phyloP scores from a whole-genome alignment of 2,113 vertebrate genomes.

The Axis porcinus region DNA sequence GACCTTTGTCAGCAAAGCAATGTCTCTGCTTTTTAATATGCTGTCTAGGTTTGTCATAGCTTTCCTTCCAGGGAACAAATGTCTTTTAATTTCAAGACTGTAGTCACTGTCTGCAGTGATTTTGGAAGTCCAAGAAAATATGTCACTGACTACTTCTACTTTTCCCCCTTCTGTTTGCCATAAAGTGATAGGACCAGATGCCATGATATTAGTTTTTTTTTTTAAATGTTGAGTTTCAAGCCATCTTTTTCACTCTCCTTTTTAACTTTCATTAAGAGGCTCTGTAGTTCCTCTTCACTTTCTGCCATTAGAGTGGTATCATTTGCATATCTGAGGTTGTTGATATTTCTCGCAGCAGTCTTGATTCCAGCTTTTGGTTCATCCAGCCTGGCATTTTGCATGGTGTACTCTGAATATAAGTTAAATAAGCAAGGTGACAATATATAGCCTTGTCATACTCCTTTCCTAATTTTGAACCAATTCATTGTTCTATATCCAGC shows the following conservation, averaged over 20 bases:
- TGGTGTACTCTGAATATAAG: neutral
- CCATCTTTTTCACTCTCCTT: neutral
- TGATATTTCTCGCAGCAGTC: neutral
- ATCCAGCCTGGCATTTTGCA: neutral
- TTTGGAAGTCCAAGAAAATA: neutral
- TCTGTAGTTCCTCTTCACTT: neutral
- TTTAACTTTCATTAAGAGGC: neutral
- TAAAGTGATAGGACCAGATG: neutral
- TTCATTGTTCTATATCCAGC: neutral
- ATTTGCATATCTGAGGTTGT: neutral
- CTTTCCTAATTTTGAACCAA: neutral
- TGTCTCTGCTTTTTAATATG: neutral
- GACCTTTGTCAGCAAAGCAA: neutral
- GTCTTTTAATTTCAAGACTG: neutral
- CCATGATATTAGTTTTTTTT: neutral
- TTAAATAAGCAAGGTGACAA: neutral
- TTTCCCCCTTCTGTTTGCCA: neutral
- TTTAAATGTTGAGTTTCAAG: neutral
- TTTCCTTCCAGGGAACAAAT: neutral
- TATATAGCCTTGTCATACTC: neutral
- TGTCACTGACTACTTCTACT: neutral
- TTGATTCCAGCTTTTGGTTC: neutral
- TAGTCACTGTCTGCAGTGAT: neutral
- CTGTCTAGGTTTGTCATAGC: neutral
- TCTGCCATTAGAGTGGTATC: neutral